These are phyloP conservation scores for Echiichthys vipera DNA, from an alignment of 2,797 vertebrate genomes.

Conservation along the genomic window DNA sequence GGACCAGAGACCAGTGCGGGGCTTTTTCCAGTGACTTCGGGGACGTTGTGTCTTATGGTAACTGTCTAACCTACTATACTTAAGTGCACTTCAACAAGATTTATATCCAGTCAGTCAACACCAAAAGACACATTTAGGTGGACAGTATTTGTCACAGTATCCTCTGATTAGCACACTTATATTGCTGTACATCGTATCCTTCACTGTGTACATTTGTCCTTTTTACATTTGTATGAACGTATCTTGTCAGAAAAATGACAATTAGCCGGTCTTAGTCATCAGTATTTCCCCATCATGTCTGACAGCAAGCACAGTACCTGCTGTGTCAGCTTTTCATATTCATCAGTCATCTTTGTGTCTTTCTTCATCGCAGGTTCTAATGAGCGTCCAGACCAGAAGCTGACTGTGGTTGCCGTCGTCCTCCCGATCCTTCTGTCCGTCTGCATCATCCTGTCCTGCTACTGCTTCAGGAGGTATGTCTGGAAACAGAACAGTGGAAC, in stretches of 20 bases:
- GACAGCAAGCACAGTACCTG: not conserved
- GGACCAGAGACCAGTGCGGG: accelerated
- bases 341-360: not conserved
- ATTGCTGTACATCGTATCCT: not conserved
- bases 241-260: too few species aligned
- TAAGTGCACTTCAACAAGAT: not conserved
- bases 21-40: accelerated
- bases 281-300: not conserved
- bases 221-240: too few species aligned
- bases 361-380: conserved; percentile 18
- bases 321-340: not conserved
- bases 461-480: conserved; percentile 70
- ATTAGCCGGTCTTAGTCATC: not conserved
- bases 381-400: accelerated
- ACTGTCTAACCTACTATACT: not conserved
- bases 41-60: conserved; percentile 27
- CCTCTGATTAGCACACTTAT: not conserved
- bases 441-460: conserved; percentile 65
- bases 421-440: conserved; percentile 52
- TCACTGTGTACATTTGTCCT: not conserved
- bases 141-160: not conserved
- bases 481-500: not conserved
- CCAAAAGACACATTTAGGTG: not conserved
- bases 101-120: not conserved
- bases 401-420: conserved; percentile 31